Evolutionary conservation across 2,888 invertebrate species (phyloP), one percentile per base, ranked within the genome.

Genomic region (Parnassius mnemosyne): DNA sequence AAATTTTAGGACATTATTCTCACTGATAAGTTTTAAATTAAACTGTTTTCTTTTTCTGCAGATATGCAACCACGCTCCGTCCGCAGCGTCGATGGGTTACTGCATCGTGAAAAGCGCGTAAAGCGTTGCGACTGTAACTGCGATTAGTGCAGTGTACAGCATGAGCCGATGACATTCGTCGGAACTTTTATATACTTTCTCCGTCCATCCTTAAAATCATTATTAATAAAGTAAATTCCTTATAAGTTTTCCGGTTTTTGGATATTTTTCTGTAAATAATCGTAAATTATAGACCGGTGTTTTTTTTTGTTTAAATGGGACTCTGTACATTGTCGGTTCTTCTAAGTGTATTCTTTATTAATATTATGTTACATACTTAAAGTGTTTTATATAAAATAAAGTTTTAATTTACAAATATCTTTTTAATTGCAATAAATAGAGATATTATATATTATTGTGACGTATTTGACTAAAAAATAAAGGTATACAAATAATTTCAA

Each of bases 91-190:
- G 93, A 93, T 78, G 88, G 82, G 69, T 78, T 87, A 76, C 81
- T 81, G 72, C 90, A 91, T 70, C 90, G 89, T 60, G 93, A 94
- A 73, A 94, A 95, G 83, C 94, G 95, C 75, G 93, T 94, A 49
- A 95, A 95, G 84, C 94, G 95, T 77, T 95, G 95, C 88, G 93
- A 95, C 69, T 96, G 96, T 89, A 93, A 94, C 86, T 96, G 96
- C 92, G 93, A 92, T 68, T 95, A 83, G 71, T 10, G 63, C 65
- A 44, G 57, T 16, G 49, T 42, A 58, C 76, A 49, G 49, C 49
- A 13, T 49, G 13, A 49, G 16, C 49, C 49, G 25, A 60, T 53
- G 65, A 61, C 65, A 64, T 57, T 65, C 69, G 62, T 81, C 84
- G 82, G 81, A 83, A 13, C 34, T 13, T 47, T 13, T 13, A 43